These are phyloP conservation scores for Nibea albiflora DNA, from an alignment of 2,113 vertebrate genomes.

Conservation along the genomic window DNA sequence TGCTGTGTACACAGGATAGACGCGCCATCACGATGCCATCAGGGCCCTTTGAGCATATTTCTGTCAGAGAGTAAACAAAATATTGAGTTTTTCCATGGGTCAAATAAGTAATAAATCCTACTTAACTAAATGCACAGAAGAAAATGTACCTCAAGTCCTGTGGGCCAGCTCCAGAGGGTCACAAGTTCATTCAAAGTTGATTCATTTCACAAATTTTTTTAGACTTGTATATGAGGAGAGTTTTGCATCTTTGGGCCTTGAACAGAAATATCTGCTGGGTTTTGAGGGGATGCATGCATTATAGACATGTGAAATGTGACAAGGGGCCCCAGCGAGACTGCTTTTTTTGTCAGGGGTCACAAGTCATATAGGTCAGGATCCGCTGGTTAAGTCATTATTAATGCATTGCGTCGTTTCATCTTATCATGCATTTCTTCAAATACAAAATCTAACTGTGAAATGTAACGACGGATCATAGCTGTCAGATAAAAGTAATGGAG, in stretches of 20 bases:
- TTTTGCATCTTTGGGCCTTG: too few species aligned
- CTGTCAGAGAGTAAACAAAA: neutral
- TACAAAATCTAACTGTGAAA: neutral
- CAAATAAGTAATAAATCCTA: neutral
- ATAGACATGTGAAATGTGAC: too few species aligned
- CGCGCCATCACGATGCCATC: conserved; percentile 5
- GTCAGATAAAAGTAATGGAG: neutral
- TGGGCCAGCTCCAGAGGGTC: too few species aligned
- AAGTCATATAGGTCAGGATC: neutral
- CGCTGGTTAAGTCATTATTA: neutral
- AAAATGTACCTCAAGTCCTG: neutral
- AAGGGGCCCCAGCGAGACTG: too few species aligned
- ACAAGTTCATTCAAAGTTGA: too few species aligned
- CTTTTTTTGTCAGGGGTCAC: neutral
- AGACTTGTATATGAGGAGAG: too few species aligned
- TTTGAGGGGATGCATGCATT: too few species aligned
- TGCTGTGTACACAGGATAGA: conserved; percentile 18
- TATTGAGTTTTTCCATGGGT: neutral
- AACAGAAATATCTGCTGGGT: too few species aligned
- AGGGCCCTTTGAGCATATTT: conserved; percentile 2
- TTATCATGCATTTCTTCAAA: neutral
- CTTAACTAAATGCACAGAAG: neutral
- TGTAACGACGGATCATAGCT: neutral
- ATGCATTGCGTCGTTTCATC: neutral
- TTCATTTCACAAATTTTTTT: too few species aligned